A percentile compares a stretch with the other conserved stretches of the same genome.
Conservation (phyloP, 2,113 vertebrate genomes). For the Bos indicus region DNA sequence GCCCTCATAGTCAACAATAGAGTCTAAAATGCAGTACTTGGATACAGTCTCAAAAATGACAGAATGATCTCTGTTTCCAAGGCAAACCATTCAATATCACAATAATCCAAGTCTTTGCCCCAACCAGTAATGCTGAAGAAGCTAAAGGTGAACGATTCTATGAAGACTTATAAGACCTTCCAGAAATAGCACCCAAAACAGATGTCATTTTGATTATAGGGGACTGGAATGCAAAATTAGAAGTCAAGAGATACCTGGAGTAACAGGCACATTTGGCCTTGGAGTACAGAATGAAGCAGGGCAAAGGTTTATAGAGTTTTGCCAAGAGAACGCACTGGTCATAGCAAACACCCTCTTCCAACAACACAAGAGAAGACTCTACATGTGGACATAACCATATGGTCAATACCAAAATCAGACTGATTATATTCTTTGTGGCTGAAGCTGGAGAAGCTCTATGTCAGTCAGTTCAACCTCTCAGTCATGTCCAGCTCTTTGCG, state of each 20-base stretch:
- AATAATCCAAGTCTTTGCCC: neutral
- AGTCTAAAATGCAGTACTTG: neutral
- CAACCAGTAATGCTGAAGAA: neutral
- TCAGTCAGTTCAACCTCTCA: no score
- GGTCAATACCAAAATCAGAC: neutral
- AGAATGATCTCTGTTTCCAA: neutral
- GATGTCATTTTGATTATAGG: neutral
- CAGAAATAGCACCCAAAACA: neutral
- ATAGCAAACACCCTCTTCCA: neutral
- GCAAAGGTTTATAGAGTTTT: neutral
- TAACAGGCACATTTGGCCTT: neutral
- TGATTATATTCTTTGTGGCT: neutral
- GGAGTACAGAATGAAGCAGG: neutral
- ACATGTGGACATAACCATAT: neutral
- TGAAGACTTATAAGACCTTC: neutral
- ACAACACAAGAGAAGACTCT: neutral
- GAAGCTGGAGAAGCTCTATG: neutral
- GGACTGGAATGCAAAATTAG: neutral
- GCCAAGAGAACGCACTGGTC: neutral
- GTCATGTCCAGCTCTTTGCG: no score
- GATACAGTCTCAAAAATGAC: neutral
- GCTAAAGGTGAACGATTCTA: neutral
- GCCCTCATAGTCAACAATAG: neutral
- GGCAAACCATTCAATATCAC: neutral
- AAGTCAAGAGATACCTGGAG: neutral